Evolutionary conservation across 2,113 vertebrate genomes (phyloP), one percentile per base, ranked within the genome.

Genomic region (Amia ocellicauda): DNA sequence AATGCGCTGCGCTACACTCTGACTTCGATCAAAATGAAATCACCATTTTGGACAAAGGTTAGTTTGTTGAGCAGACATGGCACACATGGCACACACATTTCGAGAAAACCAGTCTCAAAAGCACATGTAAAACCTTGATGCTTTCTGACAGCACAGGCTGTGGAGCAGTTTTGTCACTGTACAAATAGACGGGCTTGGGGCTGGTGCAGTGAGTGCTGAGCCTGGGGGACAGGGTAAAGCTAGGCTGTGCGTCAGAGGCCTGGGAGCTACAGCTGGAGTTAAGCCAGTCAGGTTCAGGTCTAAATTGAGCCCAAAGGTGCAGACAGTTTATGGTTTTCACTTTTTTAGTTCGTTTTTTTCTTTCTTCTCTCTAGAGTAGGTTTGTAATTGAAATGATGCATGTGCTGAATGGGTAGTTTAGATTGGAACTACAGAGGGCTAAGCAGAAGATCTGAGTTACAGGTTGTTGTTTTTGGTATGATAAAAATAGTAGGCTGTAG

Each of bases 1-100:
- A 84, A 82, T 70, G 71, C 26, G 7, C 67, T 26, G n/a, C 42
- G 64, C 60, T 60, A 19, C 23, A 51, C 66, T 31, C 69, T 47
- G 68, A 74, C 69, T 69, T 67, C 73, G 69, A 83, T 83, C 78
- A 74, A 79, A 82, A 80, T 70, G 53, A 81, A 84, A 87, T 81
- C 76, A 86, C 71, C 45, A 72, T 71, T 59, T 66, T 67, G 69
- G 72, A 63, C 69, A 63, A 60, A 78, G 68, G 69, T 75, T 62
- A 55, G 74, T 74, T 73, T 72, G 42, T 62, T 68, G 45, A 73
- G 75, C 28, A 67, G 74, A 74, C 45, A 19, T 28, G 59, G 64
- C 49, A 73, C 80, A 81, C 72, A 82, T 82, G 83, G 80, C 5
- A 61, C 1, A 24, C 83, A 87, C 68, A 78, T 83, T 80, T 71